Conservation (phyloP, 2,888 invertebrate genomes). For the Autographa gamma region DNA sequence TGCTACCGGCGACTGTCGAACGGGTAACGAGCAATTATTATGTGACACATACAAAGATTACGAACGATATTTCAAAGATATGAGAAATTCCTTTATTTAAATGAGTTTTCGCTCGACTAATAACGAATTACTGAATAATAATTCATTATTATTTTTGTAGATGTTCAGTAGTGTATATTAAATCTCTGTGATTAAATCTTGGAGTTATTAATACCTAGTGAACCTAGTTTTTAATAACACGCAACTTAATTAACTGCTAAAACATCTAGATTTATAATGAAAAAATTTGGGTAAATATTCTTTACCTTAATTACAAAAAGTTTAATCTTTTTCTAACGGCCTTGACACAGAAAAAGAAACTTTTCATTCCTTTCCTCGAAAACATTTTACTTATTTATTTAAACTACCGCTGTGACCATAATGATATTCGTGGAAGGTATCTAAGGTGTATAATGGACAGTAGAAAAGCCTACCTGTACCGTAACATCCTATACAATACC, state of each 20-base stretch:
- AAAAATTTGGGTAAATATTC: no score
- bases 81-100: constrained; percentile 19
- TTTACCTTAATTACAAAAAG: no score
- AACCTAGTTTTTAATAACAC: no score
- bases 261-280: no score
- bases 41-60: constrained; percentile 25
- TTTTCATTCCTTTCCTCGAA: neutral
- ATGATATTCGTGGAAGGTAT: neutral
- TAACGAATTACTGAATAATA: neutral
- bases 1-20: neutral
- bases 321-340: neutral
- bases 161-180: no score
- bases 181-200: no score
- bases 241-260: no score
- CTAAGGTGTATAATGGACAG: neutral
- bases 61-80: constrained; percentile 16
- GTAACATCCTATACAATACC: constrained; percentile 26
- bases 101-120: constrained; percentile 12
- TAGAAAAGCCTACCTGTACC: constrained; percentile 17
- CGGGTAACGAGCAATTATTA: constrained; percentile 35
- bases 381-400: neutral
- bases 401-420: neutral
- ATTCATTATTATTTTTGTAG: no score
- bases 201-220: no score
- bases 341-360: neutral